These are phyloP conservation scores for Sinhomidia bicolor DNA, from an alignment of 2,888 invertebrate genomes.

Conservation along the genomic window DNA sequence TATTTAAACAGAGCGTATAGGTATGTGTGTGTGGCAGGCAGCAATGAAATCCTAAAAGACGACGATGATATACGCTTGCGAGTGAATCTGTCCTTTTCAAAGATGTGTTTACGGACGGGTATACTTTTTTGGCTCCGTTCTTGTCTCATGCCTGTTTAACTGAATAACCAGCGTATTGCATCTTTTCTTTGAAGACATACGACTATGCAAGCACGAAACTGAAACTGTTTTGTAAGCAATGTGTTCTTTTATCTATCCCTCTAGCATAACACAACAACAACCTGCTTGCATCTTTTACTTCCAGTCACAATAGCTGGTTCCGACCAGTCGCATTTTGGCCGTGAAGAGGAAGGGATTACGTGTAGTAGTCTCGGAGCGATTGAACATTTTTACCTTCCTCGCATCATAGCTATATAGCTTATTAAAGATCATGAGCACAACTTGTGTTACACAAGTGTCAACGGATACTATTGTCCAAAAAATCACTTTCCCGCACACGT, in stretches of 20 bases:
- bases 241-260: too few relatives aligned
- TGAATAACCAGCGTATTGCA: neutral
- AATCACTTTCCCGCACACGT: constrained; percentile 13
- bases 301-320: constrained; percentile 59
- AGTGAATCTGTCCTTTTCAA: too few relatives aligned
- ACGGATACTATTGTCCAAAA: constrained; percentile 27
- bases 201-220: too few relatives aligned
- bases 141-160: neutral
- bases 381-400: constrained; percentile 55
- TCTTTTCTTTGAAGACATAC: neutral
- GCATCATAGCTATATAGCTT: constrained; percentile 3
- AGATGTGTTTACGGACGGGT: too few relatives aligned
- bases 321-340: constrained; percentile 55
- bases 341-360: constrained; percentile 57
- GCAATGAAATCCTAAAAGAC: too few relatives aligned
- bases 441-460: neutral
- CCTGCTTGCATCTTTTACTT: constrained; percentile 45
- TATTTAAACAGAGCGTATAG: too few relatives aligned
- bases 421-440: neutral
- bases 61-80: too few relatives aligned
- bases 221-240: too few relatives aligned
- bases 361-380: neutral
- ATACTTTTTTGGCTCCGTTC: too few relatives aligned
- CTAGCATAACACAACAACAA: neutral
- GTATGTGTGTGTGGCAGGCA: too few relatives aligned